phyloP scores from a whole-genome alignment of 1,140 invertebrate species.

The Orius insidiosus region DNA sequence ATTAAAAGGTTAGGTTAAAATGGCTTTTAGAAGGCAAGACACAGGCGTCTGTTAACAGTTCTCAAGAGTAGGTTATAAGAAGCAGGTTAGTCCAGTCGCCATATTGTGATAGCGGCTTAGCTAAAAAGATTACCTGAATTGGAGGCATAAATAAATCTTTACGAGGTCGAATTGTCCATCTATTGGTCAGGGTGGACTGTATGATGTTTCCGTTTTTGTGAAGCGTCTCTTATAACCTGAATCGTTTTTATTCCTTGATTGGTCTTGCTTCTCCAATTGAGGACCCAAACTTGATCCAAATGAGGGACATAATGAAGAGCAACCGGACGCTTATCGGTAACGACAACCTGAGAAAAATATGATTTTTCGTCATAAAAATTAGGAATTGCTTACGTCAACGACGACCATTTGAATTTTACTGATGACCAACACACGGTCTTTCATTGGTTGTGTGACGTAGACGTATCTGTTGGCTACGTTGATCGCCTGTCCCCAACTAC shows the following conservation, averaged over 20 bases:
- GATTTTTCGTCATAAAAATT: background rate
- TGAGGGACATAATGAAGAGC: constrained; percentile 53
- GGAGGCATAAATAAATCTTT: constrained; percentile 52
- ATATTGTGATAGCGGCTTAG: too few species aligned
- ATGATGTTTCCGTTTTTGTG: constrained; percentile 56
- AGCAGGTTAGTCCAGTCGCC: too few species aligned
- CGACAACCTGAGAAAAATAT: constrained; percentile 39
- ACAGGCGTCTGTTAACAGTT: too few species aligned
- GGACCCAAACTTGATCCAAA: constrained; percentile 62
- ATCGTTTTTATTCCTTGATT: constrained; percentile 51
- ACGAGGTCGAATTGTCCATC: constrained; percentile 65
- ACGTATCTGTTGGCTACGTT: constrained; percentile 56
- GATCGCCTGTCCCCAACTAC: constrained; percentile 56
- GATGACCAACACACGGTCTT: constrained; percentile 53
- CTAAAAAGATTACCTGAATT: constrained; percentile 26
- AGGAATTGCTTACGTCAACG: constrained; percentile 34
- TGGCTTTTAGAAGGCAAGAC: too few species aligned
- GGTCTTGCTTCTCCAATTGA: constrained; percentile 46
- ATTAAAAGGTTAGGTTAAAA: constrained; percentile 15
- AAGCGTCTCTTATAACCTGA: constrained; percentile 56
- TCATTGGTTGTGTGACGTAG: constrained; percentile 56
- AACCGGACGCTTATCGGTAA: constrained; percentile 57
- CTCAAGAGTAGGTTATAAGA: too few species aligned
- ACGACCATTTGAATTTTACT: constrained; percentile 56
- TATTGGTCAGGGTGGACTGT: constrained; percentile 60